Evolutionary conservation across 1,140 invertebrate species (phyloP), one percentile per base, ranked within the genome.

Genomic region (Leptinotarsa texana): DNA sequence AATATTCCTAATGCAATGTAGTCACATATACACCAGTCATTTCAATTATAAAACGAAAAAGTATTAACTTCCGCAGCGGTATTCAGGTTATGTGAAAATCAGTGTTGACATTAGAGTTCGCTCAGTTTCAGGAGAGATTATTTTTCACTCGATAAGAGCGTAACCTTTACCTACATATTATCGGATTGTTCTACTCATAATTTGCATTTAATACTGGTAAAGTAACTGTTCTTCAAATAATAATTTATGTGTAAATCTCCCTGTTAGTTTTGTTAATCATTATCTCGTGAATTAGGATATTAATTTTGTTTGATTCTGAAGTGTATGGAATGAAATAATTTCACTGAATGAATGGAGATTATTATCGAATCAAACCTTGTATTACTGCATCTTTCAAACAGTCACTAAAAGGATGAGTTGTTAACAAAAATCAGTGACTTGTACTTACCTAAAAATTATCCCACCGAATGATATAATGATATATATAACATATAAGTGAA

Each of bases 21-120:
- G 4, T 15, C 13, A 57, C 5, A 15, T 15, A 18, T 18, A 18
- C 6, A n/a, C 1, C 51, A 57, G 6, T 57, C 8, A 11, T 42
- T 57, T 15, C 4, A 57, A 3, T 4, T 57, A 2, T 15, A 17
- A 18, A 57, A 57, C n/a, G 3, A n/a, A 57, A 57, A n/a, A 18
- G n/a, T 57, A 17, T 57, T 13, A 57, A 57, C 15, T n/a, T 0
- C n/a, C 6, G 51, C 15, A 57, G 3, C 6, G 51, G 51, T 57
- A 57, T 57, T 57, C 51, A 57, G 51, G 51, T 57, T 57, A 57
- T 57, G 51, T 57, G 51, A 57, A 18, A 57, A n/a, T 57, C 51
- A n/a, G n/a, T 57, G 15, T 18, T 18, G 5, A 57, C 17, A 57
- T 57, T 18, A 18, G 15, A 15, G 51, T 57, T 15, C 51, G 8